Evolutionary conservation across 2,113 vertebrate genomes (phyloP), one percentile per base, ranked within the genome.

Genomic region (Zosterops hypoxanthus): DNA sequence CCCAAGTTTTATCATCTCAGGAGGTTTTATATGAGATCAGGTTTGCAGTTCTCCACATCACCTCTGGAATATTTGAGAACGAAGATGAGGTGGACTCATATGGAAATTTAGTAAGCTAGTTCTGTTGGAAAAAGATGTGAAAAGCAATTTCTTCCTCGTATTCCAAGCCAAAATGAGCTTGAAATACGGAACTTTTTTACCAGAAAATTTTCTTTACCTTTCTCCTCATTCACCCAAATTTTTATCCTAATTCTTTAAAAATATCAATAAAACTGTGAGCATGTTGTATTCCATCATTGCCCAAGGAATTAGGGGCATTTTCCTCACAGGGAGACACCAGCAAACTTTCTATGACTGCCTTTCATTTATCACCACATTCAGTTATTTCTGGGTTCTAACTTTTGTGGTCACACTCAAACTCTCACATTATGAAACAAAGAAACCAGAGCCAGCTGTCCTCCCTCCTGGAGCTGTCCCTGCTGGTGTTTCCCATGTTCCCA

Each of bases 391-490:
- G 9, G n/a, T 42, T 47, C 36, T n/a, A 8, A 12, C 7, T 20
- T 57, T 10, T 2, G 11, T 57, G 72, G 33, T 59, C 49, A 12
- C 44, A 25, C 11, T 68, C 36, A 25, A 11, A 64, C 26, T 50
- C 53, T 24, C 23, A 9, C 14, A 13, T 26, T 20, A 12, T 3
- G 24, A 33, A 53, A 36, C n/a, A 70, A 19, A 33, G 53, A 22
- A 47, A 33, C 14, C 31, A 49, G 39, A 53, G 23, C 23, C 13
- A 61, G 42, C 49, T 29, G 29, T 41, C 7, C 34, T 23, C 16
- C 9, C 29, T 15, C 29, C 19, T 5, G 3, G 2, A 6, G 5
- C 0, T 57, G 57, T 10, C 47, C 44, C 4, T 2, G 1, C 5
- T 19, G 11, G 10, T 41, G 14, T 28, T 36, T 14, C 14, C 31